Percentiles rank a stretch among this genome's conserved stretches.
Conservation (phyloP, 2,888 invertebrate genomes). For the Cephus spinipes region DNA sequence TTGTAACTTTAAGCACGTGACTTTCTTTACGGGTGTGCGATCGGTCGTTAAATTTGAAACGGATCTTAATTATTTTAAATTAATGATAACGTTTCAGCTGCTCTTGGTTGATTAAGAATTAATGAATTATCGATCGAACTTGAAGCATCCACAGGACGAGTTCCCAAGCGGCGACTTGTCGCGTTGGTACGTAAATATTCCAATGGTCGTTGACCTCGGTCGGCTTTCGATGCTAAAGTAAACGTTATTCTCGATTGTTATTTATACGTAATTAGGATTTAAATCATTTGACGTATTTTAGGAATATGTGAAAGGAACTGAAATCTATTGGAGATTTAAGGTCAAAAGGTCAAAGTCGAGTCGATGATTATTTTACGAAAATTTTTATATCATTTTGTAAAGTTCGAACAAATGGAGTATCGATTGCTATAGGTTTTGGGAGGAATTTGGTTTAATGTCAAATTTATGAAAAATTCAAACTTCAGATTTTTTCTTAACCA, state of each 20-base stretch:
- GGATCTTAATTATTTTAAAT: not conserved
- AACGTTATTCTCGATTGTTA: constrained; percentile 28
- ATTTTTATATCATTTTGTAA: not conserved
- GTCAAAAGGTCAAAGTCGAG: not conserved
- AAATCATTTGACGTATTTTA: not conserved
- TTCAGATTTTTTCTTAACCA: not conserved
- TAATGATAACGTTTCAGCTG: not conserved
- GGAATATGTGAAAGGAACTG: not conserved
- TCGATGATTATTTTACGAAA: not conserved
- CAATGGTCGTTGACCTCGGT: constrained; percentile 60
- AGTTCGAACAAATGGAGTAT: not conserved
- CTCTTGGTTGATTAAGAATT: not conserved
- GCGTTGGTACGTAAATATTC: constrained; percentile 62
- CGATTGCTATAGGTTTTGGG: not conserved
- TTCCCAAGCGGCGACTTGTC: constrained; percentile 38
- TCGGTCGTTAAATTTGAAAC: not conserved
- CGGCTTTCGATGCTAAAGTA: constrained; percentile 59
- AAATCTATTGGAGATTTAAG: not conserved
- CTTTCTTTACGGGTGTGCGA: not conserved
- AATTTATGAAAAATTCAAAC: not conserved
- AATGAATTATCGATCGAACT: not conserved
- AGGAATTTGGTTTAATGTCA: not conserved
- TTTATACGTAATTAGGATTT: not conserved
- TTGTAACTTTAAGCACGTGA: not conserved
- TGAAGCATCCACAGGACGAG: constrained; percentile 32